Conservation (phyloP, 2,888 invertebrate genomes). For the Diarsia mendica region DNA sequence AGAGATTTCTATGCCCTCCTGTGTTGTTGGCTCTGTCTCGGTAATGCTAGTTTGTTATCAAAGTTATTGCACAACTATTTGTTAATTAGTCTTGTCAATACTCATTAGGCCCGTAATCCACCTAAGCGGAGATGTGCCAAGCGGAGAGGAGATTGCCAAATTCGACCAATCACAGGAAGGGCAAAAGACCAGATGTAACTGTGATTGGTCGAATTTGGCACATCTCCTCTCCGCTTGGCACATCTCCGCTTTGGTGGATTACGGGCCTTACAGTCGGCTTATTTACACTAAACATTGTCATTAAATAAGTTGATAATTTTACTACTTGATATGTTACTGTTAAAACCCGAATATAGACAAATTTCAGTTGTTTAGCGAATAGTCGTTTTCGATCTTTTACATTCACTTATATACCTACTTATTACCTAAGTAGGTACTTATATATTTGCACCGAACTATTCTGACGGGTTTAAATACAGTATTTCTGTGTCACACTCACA, state of each 20-base stretch:
- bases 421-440: not conserved
- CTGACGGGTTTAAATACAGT: not conserved
- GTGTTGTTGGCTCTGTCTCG: not conserved
- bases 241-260: too few relatives aligned
- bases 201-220: too few relatives aligned
- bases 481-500: constrained; percentile 1
- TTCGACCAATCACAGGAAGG: too few relatives aligned
- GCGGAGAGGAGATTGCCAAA: too few relatives aligned
- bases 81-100: constrained; percentile 15
- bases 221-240: too few relatives aligned
- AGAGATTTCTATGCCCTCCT: not conserved
- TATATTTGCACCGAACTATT: constrained; percentile 7
- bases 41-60: not conserved
- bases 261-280: not conserved
- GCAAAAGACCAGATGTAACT: too few relatives aligned
- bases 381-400: not conserved
- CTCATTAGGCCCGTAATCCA: too few relatives aligned
- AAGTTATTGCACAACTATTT: constrained; percentile 5
- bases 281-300: constrained; percentile 13
- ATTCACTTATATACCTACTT: not conserved
- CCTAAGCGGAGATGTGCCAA: too few relatives aligned
- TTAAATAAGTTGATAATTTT: not conserved
- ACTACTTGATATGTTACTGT: not conserved
- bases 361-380: not conserved
- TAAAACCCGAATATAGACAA: not conserved